A percentile compares a stretch with the other conserved stretches of the same genome.
Conservation (phyloP, 2,888 invertebrate species). For the Phengaris arion region DNA sequence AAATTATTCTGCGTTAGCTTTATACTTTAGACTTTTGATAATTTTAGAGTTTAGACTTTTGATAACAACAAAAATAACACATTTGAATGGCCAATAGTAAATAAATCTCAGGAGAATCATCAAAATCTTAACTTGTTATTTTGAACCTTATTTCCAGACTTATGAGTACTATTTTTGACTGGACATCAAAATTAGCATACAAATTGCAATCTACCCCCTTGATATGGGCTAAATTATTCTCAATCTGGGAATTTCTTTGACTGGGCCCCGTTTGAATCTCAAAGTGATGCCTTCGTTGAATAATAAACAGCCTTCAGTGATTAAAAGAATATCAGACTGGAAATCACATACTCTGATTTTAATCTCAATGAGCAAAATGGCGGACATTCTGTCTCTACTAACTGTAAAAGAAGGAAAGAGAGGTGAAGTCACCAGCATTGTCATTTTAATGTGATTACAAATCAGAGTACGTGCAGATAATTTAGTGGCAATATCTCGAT, state of each 20-base stretch:
- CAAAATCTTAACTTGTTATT: neutral
- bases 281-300: conserved; percentile 35
- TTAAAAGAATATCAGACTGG: conserved; percentile 2
- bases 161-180: conserved; percentile 5
- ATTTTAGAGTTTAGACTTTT: no score
- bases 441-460: no score
- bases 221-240: conserved; percentile 36
- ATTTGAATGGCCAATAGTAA: neutral
- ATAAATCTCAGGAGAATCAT: neutral
- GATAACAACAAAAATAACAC: no score
- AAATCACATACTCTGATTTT: neutral
- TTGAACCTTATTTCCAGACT: neutral
- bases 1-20: no score
- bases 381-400: no score
- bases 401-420: no score
- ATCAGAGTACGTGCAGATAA: no score
- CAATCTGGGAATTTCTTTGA: conserved; percentile 39
- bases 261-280: conserved; percentile 36
- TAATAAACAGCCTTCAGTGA: conserved; percentile 16
- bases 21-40: no score
- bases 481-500: no score
- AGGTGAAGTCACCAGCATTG: no score
- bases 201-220: conserved; percentile 37
- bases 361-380: neutral
- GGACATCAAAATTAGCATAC: conserved; percentile 36